A percentile compares a stretch with the other conserved stretches of the same genome.
phyloP scores from a whole-genome alignment of 2,797 vertebrate genomes.

The Centroberyx gerrardi region DNA sequence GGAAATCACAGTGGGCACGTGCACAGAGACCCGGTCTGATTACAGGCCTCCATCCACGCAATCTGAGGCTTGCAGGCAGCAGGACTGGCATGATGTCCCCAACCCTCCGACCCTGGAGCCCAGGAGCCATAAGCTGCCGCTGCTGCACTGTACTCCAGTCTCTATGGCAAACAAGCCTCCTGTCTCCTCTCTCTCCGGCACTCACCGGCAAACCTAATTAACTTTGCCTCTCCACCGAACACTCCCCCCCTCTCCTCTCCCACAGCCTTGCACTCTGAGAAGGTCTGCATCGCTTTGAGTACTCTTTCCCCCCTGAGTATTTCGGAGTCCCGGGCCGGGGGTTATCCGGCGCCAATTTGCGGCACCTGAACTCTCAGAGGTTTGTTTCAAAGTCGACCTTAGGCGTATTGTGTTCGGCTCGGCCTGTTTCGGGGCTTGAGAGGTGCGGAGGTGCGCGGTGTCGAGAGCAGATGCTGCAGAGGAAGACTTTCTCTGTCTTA shows the following conservation, averaged over 20 bases:
- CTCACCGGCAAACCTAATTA: constrained; percentile 73
- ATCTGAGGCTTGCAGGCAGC: constrained; percentile 78
- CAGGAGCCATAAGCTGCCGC: constrained; percentile 58
- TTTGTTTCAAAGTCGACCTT: constrained; percentile 46
- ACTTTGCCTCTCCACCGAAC: constrained; percentile 46
- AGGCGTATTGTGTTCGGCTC: constrained; percentile 9
- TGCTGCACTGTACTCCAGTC: constrained; percentile 31
- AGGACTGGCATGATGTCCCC: constrained; percentile 68
- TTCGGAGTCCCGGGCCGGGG: neutral
- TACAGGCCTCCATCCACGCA: constrained; percentile 69
- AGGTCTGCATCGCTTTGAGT: constrained; percentile 44
- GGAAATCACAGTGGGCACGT: constrained; percentile 70
- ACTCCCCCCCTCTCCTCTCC: constrained; percentile 29
- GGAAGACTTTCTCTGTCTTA: constrained; percentile 17
- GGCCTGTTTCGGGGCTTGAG: constrained; percentile 11
- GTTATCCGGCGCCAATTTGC: constrained; percentile 29
- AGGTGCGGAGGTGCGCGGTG: constrained; percentile 21
- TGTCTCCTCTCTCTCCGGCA: constrained; percentile 66
- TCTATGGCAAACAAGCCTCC: constrained; percentile 57
- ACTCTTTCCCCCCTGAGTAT: constrained; percentile 21
- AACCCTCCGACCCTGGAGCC: constrained; percentile 45
- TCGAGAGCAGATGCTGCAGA: constrained; percentile 49
- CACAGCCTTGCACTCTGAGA: constrained; percentile 48
- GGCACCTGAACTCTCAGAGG: constrained; percentile 36
- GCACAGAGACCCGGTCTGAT: constrained; percentile 63